Conservation (phyloP, 2,113 vertebrate genomes). For the Coreoperca whiteheadi region DNA sequence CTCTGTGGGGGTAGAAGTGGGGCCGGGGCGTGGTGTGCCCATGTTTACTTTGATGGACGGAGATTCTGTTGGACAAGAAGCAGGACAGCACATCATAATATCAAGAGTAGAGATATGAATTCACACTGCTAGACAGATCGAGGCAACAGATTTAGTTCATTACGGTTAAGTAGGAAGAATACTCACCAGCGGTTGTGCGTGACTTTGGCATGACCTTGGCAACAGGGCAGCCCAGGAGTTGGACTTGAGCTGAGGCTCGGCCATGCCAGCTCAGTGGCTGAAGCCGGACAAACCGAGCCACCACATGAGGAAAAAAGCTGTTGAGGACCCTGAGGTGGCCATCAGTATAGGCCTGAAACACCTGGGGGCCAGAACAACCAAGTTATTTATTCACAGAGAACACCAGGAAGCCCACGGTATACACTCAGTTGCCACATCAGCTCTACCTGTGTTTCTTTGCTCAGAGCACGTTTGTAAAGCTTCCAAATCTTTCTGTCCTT, state of each 20-base stretch:
- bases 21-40: slow-evolving; percentile 16
- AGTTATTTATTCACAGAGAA: slow-evolving; percentile 40
- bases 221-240: slow-evolving; percentile 85
- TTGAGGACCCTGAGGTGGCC: slow-evolving; percentile 83
- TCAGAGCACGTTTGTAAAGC: slow-evolving; percentile 80
- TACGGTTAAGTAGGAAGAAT: not conserved
- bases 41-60: slow-evolving; percentile 43
- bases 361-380: slow-evolving; percentile 67
- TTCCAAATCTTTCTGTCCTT: slow-evolving; percentile 88
- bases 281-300: slow-evolving; percentile 86
- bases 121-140: not conserved
- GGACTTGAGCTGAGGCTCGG: slow-evolving; percentile 79
- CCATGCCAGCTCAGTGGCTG: slow-evolving; percentile 82
- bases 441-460: slow-evolving; percentile 86
- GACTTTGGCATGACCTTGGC: slow-evolving; percentile 60
- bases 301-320: slow-evolving; percentile 84
- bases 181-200: slow-evolving; percentile 27
- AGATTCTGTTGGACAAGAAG: slow-evolving; percentile 51
- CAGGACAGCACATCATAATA: not conserved
- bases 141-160: not conserved
- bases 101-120: not conserved
- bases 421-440: not conserved
- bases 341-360: slow-evolving; percentile 86
- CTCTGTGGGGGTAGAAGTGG: slow-evolving; percentile 56
- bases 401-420: not conserved